Conservation (phyloP, 1,140 invertebrate genomes). For the Laodelphax striatellus region DNA sequence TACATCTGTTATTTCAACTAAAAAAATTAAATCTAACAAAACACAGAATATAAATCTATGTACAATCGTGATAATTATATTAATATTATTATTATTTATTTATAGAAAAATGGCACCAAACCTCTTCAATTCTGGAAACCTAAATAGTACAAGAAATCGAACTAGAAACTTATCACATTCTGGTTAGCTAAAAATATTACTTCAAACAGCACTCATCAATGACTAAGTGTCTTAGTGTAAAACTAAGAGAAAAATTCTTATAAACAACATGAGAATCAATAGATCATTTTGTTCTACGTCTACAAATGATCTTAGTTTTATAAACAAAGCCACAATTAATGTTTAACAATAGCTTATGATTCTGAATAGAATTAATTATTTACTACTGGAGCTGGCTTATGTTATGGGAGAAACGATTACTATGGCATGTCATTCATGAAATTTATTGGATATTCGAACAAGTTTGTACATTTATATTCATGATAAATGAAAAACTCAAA, state of each 20-base stretch:
- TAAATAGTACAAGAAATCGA: constrained; percentile 13
- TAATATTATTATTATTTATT: constrained; percentile 11
- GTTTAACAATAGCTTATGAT: neutral
- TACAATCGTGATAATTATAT: constrained; percentile 14
- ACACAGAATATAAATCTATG: constrained; percentile 10
- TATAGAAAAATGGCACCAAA: constrained; percentile 16
- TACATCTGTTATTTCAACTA: constrained; percentile 16
- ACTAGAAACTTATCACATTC: constrained; percentile 24
- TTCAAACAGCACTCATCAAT: constrained; percentile 19
- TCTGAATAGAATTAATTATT: neutral
- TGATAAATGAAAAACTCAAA: no score
- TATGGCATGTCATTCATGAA: no score
- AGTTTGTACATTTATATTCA: no score
- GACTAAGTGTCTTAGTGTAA: constrained; percentile 11
- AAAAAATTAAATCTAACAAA: constrained; percentile 12
- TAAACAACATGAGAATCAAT: neutral
- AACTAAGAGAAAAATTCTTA: neutral
- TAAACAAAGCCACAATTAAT: neutral
- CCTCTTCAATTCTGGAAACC: constrained; percentile 18
- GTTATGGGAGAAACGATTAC: no score
- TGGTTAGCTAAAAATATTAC: constrained; percentile 22
- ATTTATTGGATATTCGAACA: no score
- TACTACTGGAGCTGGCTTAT: neutral
- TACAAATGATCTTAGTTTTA: neutral
- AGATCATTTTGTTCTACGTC: neutral